Evolutionary conservation across 2,113 vertebrate species (phyloP).

Genomic region (Ploceus nigricollis): DNA sequence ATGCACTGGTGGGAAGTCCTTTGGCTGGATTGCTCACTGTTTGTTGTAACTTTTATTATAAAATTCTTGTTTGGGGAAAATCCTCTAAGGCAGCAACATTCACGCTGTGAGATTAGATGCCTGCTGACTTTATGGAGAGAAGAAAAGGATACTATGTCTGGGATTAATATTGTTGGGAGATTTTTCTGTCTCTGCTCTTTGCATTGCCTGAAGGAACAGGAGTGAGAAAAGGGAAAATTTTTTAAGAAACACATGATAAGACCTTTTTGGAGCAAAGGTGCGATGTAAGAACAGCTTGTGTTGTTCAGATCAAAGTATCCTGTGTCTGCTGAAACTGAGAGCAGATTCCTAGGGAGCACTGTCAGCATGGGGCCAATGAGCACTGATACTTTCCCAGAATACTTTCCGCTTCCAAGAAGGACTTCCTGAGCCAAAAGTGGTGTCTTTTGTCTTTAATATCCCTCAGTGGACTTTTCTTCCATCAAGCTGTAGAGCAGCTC

Average conservation of each 20-base stretch:
- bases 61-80: slow-evolving; percentile 35
- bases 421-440: slow-evolving; percentile 32
- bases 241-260: background rate
- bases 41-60: slow-evolving; percentile 28
- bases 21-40: background rate
- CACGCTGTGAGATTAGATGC: slow-evolving; percentile 4
- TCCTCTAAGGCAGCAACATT: slow-evolving; percentile 24
- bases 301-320: background rate
- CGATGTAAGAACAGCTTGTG: fast-evolving
- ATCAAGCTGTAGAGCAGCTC: background rate
- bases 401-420: background rate
- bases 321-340: background rate
- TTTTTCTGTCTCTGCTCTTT: background rate
- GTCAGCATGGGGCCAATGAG: background rate
- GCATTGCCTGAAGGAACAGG: background rate
- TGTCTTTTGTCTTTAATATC: slow-evolving; percentile 34
- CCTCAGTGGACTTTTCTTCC: slow-evolving; percentile 1
- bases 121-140: slow-evolving; percentile 16
- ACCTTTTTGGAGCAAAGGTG: background rate
- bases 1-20: background rate
- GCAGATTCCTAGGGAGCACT: background rate
- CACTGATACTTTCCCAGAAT: background rate
- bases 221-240: background rate
- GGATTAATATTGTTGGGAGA: background rate
- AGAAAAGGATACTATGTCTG: background rate